Percentiles rank a stretch among this genome's conserved stretches.
These are phyloP conservation scores for Neotoxoptera formosana DNA, from an alignment of 1,140 invertebrate species.

Conservation along the genomic window DNA sequence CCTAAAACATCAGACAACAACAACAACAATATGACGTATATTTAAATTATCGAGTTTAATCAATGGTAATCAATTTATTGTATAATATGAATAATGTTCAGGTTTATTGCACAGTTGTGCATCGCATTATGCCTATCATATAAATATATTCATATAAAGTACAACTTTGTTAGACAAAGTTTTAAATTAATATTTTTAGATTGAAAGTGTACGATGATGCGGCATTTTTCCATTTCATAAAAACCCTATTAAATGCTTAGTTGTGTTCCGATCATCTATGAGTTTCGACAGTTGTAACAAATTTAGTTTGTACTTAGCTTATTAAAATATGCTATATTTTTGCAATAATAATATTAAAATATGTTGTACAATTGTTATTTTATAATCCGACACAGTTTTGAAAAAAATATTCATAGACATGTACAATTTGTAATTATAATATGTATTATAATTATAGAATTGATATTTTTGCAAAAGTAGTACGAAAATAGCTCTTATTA, in stretches of 20 bases:
- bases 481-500: too few relatives aligned
- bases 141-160: not conserved
- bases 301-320: not conserved
- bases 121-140: not conserved
- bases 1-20: slow-evolving; percentile 50
- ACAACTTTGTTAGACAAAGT: not conserved
- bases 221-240: not conserved
- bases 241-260: not conserved
- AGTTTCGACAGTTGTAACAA: not conserved
- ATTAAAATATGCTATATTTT: not conserved
- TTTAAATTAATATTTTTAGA: not conserved
- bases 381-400: not conserved
- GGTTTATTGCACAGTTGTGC: not conserved
- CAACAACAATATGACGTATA: not conserved
- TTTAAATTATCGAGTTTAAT: not conserved
- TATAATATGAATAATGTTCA: not conserved
- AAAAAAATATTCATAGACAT: not conserved
- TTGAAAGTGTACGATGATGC: too few relatives aligned
- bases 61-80: not conserved
- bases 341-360: not conserved
- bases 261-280: not conserved
- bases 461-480: too few relatives aligned
- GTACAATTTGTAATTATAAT: not conserved
- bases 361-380: not conserved
- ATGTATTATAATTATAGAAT: not conserved